phyloP scores from a whole-genome alignment of 1,140 invertebrate genomes.

The Yoshiicerus persimilis region DNA sequence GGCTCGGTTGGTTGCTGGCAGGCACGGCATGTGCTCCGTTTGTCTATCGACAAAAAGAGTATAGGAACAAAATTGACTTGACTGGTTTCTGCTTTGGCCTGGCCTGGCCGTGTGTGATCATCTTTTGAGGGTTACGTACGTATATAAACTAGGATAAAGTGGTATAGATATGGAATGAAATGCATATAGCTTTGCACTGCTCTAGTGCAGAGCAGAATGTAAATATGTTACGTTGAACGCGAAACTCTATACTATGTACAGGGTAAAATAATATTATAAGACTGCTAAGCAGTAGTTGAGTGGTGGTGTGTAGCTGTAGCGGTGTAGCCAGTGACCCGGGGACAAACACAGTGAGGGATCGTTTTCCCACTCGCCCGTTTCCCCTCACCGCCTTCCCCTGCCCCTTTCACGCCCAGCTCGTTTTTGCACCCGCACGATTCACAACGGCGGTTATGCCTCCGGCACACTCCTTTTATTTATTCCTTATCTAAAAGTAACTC shows the following conservation, averaged over 20 bases:
- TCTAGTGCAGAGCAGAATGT: neutral
- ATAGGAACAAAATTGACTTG: conserved; percentile 8
- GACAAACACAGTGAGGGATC: neutral
- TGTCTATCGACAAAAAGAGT: neutral
- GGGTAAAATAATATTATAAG: neutral
- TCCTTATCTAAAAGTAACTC: neutral
- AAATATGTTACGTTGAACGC: neutral
- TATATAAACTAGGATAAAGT: neutral
- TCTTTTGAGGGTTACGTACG: neutral
- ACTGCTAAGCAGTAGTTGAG: neutral
- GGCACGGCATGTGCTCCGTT: neutral
- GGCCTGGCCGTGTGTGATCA: conserved; percentile 9
- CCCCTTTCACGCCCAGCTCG: conserved; percentile 13
- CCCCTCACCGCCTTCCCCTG: neutral
- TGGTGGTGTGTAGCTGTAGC: neutral
- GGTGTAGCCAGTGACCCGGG: conserved; percentile 7
- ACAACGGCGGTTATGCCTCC: conserved; percentile 13
- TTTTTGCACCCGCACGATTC: conserved; percentile 6
- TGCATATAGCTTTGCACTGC: neutral
- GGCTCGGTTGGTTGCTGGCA: neutral
- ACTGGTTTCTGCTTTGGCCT: neutral
- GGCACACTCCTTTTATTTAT: conserved; percentile 5
- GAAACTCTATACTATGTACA: neutral
- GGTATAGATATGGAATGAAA: neutral
- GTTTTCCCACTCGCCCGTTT: conserved; percentile 4